phyloP scores from a whole-genome alignment of 1,140 invertebrate species.

The Globodera rostochiensis region DNA sequence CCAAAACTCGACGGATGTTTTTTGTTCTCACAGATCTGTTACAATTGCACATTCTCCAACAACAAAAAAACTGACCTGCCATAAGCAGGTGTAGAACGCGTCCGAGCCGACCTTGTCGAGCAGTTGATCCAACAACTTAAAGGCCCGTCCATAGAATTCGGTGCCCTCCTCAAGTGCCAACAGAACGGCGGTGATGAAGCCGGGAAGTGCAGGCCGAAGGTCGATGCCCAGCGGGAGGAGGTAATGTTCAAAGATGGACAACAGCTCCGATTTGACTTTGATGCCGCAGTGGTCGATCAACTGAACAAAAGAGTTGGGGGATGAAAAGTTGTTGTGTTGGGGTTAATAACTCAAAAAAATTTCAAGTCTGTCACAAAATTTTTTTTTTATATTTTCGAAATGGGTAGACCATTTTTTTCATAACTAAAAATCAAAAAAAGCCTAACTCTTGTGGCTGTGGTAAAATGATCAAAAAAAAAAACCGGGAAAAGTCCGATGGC shows the following conservation, averaged over 20 bases:
- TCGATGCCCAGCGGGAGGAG: slow-evolving; percentile 82
- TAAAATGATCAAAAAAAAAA: not conserved
- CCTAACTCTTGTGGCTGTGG: too few relatives aligned
- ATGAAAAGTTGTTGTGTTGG: not conserved
- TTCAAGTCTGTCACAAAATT: too few relatives aligned
- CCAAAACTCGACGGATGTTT: too few relatives aligned
- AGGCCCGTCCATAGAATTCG: slow-evolving; percentile 84
- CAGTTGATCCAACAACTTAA: slow-evolving; percentile 77
- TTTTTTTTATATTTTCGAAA: too few relatives aligned
- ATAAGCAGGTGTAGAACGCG: slow-evolving; percentile 84
- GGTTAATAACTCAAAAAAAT: too few relatives aligned
- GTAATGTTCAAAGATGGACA: slow-evolving; percentile 87
- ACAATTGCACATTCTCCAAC: too few relatives aligned
- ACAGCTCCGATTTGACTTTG: slow-evolving; percentile 77
- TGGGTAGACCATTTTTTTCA: too few relatives aligned
- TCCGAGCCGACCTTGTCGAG: slow-evolving; percentile 78
- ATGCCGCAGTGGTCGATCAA: slow-evolving; percentile 84
- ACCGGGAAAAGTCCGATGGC: slow-evolving; percentile 78
- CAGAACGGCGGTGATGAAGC: slow-evolving; percentile 81
- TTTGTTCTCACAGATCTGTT: too few relatives aligned
- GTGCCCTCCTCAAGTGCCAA: slow-evolving; percentile 86
- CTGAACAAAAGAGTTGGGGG: not conserved
- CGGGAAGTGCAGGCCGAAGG: slow-evolving; percentile 81
- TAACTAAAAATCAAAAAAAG: too few relatives aligned
- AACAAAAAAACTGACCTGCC: slow-evolving; percentile 71